phyloP scores from a whole-genome alignment of 2,888 invertebrate species.

The Isotomurus palustris region DNA sequence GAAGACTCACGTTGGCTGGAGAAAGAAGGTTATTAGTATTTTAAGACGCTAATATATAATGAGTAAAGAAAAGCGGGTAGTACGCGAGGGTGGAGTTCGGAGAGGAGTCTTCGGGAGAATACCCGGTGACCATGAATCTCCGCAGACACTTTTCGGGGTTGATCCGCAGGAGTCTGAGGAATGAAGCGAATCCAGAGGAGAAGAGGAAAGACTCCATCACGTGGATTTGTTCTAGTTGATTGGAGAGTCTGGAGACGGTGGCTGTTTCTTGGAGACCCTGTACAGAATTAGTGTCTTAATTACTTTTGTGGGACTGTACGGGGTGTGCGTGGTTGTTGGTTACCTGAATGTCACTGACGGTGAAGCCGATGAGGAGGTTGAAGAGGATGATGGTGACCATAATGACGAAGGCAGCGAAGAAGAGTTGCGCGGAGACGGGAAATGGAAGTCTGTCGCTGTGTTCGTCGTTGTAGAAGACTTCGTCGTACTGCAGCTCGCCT shows the following conservation, averaged over 20 bases:
- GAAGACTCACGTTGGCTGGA: no score
- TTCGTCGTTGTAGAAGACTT: conserved; percentile 26
- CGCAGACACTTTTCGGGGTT: no score
- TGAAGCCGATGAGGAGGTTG: conserved; percentile 42
- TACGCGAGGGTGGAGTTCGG: no score
- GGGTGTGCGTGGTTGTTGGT: no score
- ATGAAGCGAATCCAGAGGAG: background rate
- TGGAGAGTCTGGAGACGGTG: conserved; percentile 29
- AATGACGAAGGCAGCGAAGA: conserved; percentile 34
- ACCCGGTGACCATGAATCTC: no score
- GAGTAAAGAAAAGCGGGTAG: no score
- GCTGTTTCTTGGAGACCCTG: conserved; percentile 37
- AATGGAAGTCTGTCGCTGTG: conserved; percentile 22
- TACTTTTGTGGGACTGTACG: no score
- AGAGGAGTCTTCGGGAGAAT: no score
- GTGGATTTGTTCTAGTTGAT: conserved; percentile 40
- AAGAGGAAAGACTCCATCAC: conserved; percentile 40
- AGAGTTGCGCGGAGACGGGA: conserved; percentile 31
- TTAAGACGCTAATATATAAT: no score
- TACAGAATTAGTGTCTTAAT: no score
- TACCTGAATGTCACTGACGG: conserved; percentile 44
- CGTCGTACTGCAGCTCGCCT: conserved; percentile 39
- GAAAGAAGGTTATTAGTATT: no score
- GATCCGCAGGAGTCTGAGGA: background rate
- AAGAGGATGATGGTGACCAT: conserved; percentile 41